These are phyloP conservation scores for Pomatostomus ruficeps DNA, from an alignment of 2,113 vertebrate genomes.

Conservation along the genomic window DNA sequence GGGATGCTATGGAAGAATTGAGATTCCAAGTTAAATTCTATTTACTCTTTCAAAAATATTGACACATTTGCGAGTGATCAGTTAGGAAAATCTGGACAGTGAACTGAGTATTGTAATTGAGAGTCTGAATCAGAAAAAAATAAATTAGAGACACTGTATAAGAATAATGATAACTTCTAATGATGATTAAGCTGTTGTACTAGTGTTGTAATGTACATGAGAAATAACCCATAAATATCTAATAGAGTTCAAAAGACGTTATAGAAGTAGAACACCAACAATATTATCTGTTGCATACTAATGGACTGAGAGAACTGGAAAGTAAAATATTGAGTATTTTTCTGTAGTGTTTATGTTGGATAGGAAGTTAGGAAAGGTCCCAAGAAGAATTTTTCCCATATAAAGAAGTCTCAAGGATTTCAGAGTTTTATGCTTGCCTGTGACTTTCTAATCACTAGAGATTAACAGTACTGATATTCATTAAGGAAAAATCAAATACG, in stretches of 20 bases:
- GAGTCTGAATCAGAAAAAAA: not conserved
- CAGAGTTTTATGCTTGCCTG: not conserved
- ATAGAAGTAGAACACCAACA: not conserved
- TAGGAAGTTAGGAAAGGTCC: not conserved
- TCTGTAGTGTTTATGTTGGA: constrained; percentile 19
- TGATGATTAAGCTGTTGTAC: not conserved
- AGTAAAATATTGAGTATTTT: constrained; percentile 23
- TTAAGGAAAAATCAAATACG: not conserved
- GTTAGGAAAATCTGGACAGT: not conserved
- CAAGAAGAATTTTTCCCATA: not conserved
- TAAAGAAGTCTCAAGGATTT: not conserved
- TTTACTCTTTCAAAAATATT: not conserved
- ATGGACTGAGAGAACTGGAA: not conserved
- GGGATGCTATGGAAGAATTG: not conserved
- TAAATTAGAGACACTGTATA: not conserved
- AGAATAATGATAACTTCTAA: not conserved
- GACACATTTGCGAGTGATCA: not conserved
- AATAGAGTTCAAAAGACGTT: not conserved
- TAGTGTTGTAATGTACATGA: not conserved
- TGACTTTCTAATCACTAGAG: not conserved
- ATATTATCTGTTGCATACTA: constrained; percentile 3
- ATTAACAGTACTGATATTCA: not conserved
- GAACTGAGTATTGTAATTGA: not conserved
- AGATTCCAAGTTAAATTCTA: not conserved
- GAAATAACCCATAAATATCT: not conserved